Percentiles rank a stretch among this genome's conserved stretches.
Conservation (phyloP, 1,140 invertebrate species). For the Paraescarpia echinospica region DNA sequence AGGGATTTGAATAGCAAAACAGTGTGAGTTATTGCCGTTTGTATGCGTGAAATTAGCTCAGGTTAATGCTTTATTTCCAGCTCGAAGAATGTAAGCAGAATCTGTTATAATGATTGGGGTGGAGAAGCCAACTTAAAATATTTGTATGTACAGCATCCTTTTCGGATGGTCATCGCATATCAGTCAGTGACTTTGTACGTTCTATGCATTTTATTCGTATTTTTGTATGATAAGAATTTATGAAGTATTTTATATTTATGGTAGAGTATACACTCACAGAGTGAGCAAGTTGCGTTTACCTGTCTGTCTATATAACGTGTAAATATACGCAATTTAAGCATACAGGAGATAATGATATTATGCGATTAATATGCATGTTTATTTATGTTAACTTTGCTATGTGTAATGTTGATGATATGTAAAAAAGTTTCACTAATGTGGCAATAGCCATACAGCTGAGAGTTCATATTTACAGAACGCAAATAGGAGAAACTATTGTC, state of each 20-base stretch:
- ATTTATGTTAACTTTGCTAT: constrained; percentile 2
- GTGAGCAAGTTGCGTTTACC: background rate
- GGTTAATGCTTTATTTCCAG: background rate
- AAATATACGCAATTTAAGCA: constrained; percentile 1
- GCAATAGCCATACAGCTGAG: background rate
- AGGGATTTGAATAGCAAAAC: background rate
- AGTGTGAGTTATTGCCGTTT: background rate
- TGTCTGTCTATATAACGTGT: background rate
- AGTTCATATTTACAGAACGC: background rate
- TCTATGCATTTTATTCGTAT: background rate
- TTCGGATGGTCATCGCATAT: background rate
- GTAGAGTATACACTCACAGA: background rate
- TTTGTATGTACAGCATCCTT: background rate
- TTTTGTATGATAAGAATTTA: constrained; percentile 7
- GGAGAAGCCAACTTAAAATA: background rate
- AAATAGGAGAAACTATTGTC: background rate
- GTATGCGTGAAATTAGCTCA: background rate
- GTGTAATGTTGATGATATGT: background rate
- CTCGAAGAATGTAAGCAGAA: background rate
- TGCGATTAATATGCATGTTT: constrained; percentile 1
- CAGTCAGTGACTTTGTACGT: background rate
- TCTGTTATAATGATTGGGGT: background rate
- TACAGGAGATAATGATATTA: background rate
- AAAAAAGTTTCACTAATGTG: background rate
- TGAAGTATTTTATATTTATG: background rate